A percentile compares a stretch with the other conserved stretches of the same genome.
Evolutionary conservation across 1,140 invertebrate species (phyloP).

Genomic region (Ditylenchus dipsaci): DNA sequence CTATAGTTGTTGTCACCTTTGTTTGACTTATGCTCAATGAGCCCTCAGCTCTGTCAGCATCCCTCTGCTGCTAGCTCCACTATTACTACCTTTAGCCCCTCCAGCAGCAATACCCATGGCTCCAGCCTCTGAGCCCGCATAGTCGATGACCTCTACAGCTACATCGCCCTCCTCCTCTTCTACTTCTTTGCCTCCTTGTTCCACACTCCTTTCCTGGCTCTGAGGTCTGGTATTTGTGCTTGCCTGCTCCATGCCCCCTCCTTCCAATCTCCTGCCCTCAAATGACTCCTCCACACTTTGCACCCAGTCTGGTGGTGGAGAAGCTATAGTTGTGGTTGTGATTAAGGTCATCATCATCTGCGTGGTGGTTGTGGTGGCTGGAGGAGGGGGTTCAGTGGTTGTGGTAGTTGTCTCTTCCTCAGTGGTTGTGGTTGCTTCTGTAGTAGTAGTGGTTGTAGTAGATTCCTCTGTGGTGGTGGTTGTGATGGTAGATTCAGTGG

Average conservation of each 20-base stretch:
- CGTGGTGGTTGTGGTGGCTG: conserved; percentile 18
- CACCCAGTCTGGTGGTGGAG: conserved; percentile 30
- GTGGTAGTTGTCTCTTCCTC: neutral
- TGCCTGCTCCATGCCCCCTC: neutral
- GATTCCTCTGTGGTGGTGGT: conserved; percentile 21
- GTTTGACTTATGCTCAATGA: conserved; percentile 5
- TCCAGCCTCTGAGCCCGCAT: neutral
- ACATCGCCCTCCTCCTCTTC: neutral
- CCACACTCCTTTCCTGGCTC: neutral
- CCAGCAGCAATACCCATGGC: conserved; percentile 4
- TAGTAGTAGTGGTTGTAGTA: conserved; percentile 7
- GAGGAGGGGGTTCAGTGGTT: conserved; percentile 6
- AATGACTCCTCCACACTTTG: conserved; percentile 24
- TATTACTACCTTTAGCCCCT: neutral
- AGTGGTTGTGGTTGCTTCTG: neutral
- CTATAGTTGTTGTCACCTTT: conserved; percentile 14
- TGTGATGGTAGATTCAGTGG: no score
- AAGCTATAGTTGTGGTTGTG: conserved; percentile 34
- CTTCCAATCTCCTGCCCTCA: conserved; percentile 6
- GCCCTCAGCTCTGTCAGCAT: neutral
- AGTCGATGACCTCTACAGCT: conserved; percentile 1
- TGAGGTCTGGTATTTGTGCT: neutral
- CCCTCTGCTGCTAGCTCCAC: neutral
- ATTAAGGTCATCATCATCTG: conserved; percentile 25
- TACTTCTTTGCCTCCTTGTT: neutral